Base-by-base conservation (phyloP, 2,113 vertebrate genomes). In the Tamias sibiricus region DNA sequence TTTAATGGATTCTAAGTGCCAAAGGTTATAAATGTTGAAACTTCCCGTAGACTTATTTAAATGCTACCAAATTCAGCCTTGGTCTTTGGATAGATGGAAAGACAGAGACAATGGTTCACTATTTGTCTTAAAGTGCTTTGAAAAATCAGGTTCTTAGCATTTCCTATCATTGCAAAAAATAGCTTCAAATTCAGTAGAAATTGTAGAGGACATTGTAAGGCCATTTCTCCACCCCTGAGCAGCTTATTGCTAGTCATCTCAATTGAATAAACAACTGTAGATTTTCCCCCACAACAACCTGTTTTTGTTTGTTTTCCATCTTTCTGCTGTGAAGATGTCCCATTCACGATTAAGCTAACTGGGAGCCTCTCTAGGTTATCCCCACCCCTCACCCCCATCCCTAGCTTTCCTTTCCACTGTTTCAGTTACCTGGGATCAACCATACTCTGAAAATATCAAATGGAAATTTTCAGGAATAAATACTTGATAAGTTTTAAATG, bases 1-100 rank as follows among this genome's bases (percentile, higher is more conserved):
- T 94, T 95, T 97, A 98, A 97, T 97, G 98, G 96, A 97, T 95
- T 97, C 97, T 97, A 96, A 98, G 81, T 96, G 74, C 83, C 90
- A 77, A 64, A 81, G 87, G 90, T 4, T 76, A 75, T 59, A n/a
- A 88, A 32, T 96, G 97, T 62, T 12, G 75, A 97, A 97, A 97
- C 83, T 89, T 96, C 95, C 84, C 83, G 2, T 75, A 94, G 91
- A 24, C 20, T 49, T 69, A 69, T 47, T 64, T 93, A 14, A 16
- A 20, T 30, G 3, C 47, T 89, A 10, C 49, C 57, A 28, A 37
- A 26, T 9, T 28, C 3, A 26, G 24, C 13, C 74, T 66, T 35
- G 35, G 19, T 79, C 71, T 91, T 96, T 10, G 10, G 77, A 95
- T 54, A 86, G 47, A 4, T 68, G 57, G 16, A 72, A 84, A 71